Evolutionary conservation across 2,797 vertebrate species (phyloP).

Genomic region (Cichlasoma orientale): DNA sequence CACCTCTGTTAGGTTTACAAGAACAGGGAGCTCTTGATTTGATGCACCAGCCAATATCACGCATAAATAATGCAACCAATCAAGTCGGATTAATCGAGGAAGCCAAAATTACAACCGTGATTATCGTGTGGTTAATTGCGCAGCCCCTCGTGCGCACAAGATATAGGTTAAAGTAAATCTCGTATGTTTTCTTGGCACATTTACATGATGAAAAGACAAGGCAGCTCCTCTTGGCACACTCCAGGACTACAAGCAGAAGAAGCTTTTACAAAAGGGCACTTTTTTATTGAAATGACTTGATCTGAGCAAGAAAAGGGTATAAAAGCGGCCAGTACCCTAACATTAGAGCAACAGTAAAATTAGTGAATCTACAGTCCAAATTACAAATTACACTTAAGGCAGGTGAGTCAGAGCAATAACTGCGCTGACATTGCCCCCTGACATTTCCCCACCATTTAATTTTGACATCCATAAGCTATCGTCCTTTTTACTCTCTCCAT

Average conservation of each 20-base stretch:
- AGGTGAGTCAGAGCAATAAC: conserved; percentile 69
- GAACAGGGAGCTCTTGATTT: conserved; percentile 31
- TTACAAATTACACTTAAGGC: conserved; percentile 65
- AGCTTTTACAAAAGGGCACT: conserved; percentile 44
- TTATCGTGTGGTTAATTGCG: conserved; percentile 32
- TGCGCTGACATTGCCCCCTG: conserved; percentile 35
- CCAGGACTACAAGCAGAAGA: not conserved
- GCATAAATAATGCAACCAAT: conserved; percentile 33
- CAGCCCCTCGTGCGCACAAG: not conserved
- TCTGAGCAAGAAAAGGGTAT: conserved; percentile 41
- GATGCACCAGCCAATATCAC: conserved; percentile 17
- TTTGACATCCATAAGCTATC: conserved; percentile 64
- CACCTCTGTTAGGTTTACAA: conserved; percentile 26
- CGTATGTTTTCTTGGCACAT: conserved; percentile 11
- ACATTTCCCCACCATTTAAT: conserved; percentile 57
- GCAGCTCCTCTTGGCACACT: not conserved
- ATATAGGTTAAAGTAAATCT: conserved; percentile 9
- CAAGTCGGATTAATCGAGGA: conserved; percentile 37
- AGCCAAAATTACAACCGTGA: conserved; percentile 22
- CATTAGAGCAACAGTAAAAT: conserved; percentile 62
- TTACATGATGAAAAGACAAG: not conserved
- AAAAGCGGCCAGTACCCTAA: conserved; percentile 47
- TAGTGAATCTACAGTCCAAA: conserved; percentile 47
- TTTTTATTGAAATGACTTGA: conserved; percentile 60
- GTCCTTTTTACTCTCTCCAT: conserved; percentile 31